A percentile compares a stretch with the other conserved stretches of the same genome.
These are phyloP conservation scores for Anneissia japonica DNA, from an alignment of 35 echinoderm and acorn worm genomes.

Conservation along the genomic window DNA sequence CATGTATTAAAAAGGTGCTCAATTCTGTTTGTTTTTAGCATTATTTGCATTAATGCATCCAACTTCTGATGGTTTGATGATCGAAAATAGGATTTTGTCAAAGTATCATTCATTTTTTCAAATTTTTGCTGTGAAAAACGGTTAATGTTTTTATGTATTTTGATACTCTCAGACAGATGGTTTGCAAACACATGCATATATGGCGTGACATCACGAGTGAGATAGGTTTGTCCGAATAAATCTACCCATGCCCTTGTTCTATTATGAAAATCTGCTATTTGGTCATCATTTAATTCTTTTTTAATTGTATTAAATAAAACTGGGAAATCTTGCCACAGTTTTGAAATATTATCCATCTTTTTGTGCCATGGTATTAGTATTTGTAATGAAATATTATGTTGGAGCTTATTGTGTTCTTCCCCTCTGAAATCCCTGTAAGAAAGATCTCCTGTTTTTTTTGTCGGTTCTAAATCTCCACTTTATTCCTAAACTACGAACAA, in stretches of 20 bases:
- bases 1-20: background rate
- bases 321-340: background rate
- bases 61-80: background rate
- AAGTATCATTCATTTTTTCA: background rate
- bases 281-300: background rate
- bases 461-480: background rate
- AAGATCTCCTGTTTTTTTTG: background rate
- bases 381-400: background rate
- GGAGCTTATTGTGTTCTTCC: slow-evolving; percentile 29
- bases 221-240: slow-evolving; percentile 2
- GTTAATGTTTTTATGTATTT: background rate
- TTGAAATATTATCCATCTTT: background rate
- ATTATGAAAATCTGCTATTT: background rate
- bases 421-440: slow-evolving; percentile 32
- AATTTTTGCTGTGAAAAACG: background rate
- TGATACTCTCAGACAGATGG: background rate
- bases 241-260: slow-evolving; percentile 18
- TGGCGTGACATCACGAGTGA: slow-evolving; percentile 20
- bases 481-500: background rate
- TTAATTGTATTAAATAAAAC: background rate
- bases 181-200: slow-evolving; percentile 17
- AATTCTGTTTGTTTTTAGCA: slow-evolving; percentile 2
- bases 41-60: background rate
- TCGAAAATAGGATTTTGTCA: background rate
- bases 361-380: background rate